These are phyloP conservation scores for Talpa occidentalis DNA, from an alignment of 2,113 vertebrate genomes.

Conservation along the genomic window DNA sequence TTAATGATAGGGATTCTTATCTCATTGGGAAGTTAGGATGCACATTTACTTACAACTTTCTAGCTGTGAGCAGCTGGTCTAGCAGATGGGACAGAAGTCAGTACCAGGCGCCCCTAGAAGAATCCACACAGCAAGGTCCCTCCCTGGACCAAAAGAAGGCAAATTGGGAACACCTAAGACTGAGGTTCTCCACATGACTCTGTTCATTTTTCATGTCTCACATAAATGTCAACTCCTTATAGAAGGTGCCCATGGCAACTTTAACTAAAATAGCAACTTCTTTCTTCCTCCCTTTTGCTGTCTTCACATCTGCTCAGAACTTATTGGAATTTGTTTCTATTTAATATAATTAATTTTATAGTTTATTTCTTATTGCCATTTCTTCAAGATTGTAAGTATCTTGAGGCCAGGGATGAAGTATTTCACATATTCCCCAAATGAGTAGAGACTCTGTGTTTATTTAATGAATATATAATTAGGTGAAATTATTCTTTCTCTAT, in stretches of 20 bases:
- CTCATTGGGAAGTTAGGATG: constrained; percentile 17
- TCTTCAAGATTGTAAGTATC: background rate
- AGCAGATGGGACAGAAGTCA: background rate
- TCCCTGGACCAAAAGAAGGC: background rate
- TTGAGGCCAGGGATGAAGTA: background rate
- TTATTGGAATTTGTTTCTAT: background rate
- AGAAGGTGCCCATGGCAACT: background rate
- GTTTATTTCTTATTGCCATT: background rate
- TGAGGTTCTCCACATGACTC: background rate
- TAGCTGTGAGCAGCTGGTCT: background rate
- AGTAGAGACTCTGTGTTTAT: background rate
- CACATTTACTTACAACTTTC: background rate
- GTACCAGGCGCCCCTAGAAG: background rate
- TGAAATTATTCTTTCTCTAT: background rate
- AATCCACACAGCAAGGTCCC: background rate
- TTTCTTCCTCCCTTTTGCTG: background rate
- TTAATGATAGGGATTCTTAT: background rate
- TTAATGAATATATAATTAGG: background rate
- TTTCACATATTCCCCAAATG: background rate
- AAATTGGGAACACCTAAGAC: background rate
- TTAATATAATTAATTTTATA: background rate
- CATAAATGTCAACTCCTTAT: background rate
- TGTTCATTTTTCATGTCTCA: background rate
- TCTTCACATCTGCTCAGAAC: background rate
- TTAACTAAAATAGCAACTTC: background rate